Evolutionary conservation across 1,140 invertebrate genomes (phyloP).

Genomic region (Drosophila truncata): DNA sequence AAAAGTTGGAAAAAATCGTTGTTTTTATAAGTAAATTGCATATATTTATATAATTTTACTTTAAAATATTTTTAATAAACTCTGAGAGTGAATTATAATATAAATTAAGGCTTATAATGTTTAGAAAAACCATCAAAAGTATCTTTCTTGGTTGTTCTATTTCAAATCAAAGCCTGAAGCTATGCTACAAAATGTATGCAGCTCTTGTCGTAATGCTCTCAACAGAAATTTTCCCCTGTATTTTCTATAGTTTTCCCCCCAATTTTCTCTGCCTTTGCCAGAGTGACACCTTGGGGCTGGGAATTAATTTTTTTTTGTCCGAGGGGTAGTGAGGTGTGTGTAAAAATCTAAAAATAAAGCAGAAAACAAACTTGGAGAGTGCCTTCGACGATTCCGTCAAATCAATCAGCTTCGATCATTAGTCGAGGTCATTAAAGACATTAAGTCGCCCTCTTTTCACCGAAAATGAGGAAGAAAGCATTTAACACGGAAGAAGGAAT

Average conservation of each 20-base stretch:
- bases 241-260: conserved; percentile 9
- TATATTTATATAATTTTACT: too few species aligned
- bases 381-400: conserved; percentile 47
- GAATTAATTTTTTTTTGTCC: conserved; percentile 19
- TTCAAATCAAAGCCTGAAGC: conserved; percentile 7
- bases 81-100: too few species aligned
- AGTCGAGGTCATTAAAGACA: conserved; percentile 77
- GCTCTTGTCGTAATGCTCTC: neutral
- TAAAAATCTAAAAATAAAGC: conserved; percentile 54
- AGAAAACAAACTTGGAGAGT: conserved; percentile 60
- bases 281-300: conserved; percentile 48
- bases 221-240: conserved; percentile 11
- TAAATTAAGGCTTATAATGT: too few species aligned
- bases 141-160: neutral
- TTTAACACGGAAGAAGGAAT: conserved; percentile 48
- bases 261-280: conserved; percentile 5
- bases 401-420: conserved; percentile 78
- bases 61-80: too few species aligned
- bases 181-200: conserved; percentile 14
- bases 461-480: conserved; percentile 25
- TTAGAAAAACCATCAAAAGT: too few species aligned
- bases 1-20: too few species aligned
- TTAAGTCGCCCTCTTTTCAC: conserved; percentile 41
- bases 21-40: too few species aligned
- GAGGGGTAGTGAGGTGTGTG: conserved; percentile 6